These are phyloP conservation scores for Pseudanteris insignis DNA, from an alignment of 2,888 invertebrate genomes.

Conservation along the genomic window DNA sequence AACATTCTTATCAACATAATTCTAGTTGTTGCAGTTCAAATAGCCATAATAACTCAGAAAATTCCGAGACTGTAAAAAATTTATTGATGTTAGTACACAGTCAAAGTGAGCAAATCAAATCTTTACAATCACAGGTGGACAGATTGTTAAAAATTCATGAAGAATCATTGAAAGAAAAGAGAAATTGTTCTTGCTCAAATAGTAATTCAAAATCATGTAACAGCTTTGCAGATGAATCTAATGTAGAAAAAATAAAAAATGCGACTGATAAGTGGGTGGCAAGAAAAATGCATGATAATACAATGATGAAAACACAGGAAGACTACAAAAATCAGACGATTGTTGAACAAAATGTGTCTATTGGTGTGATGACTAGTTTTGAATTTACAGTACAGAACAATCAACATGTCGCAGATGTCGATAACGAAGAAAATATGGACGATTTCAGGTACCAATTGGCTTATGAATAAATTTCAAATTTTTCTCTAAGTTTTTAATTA, in stretches of 20 bases:
- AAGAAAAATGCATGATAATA: conserved; percentile 10
- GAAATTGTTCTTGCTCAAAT: conserved; percentile 20
- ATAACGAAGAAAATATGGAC: conserved; percentile 29
- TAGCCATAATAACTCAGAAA: conserved; percentile 18
- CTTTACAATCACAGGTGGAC: conserved; percentile 74
- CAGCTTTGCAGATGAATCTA: background rate
- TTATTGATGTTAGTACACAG: conserved; percentile 74
- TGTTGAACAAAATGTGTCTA: conserved; percentile 72
- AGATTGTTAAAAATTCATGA: conserved; percentile 66
- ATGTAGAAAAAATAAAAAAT: background rate
- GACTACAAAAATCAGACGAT: conserved; percentile 57
- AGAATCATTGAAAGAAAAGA: conserved; percentile 50
- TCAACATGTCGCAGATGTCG: conserved; percentile 47
- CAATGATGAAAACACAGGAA: conserved; percentile 16
- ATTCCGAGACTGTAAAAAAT: conserved; percentile 62
- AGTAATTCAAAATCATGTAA: background rate
- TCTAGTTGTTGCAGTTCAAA: conserved; percentile 12
- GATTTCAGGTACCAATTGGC: conserved; percentile 41
- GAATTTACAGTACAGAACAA: conserved; percentile 69
- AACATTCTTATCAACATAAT: conserved; percentile 32
- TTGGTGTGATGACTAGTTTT: conserved; percentile 79
- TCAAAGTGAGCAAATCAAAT: conserved; percentile 74
- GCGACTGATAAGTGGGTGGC: conserved; percentile 2
- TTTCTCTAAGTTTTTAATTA: no score
- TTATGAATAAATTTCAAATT: no score